Base-by-base conservation (phyloP, 2,113 vertebrate species). In the Thoracochromis brauschi region DNA sequence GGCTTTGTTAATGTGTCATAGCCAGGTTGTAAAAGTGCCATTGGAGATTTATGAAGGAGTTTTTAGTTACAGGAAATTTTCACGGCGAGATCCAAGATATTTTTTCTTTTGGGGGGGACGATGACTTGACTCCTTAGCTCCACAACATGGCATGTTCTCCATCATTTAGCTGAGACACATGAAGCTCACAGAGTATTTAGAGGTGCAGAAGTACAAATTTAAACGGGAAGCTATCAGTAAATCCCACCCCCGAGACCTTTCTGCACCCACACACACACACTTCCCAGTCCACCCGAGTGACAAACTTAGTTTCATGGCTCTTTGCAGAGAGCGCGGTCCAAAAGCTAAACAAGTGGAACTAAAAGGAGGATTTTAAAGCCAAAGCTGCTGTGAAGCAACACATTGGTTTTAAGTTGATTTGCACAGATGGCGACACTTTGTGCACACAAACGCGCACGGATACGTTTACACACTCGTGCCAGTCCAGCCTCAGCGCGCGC, bases 51-150 rank as follows among this genome's bases (percentile, higher is more conserved):
- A 95, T 88, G 90, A 86, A 92, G 93, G 92, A 90, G 89, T 88
- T 93, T 95, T 94, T 91, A 90, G 94, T 96, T 94, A 91, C 94
- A 95, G 95, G 95, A 95, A 95, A 95, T 94, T 93, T 93, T 38
- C 35, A 84, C 40, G 88, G 88, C 11, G 24, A 89, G 87, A 91
- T 93, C 68, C 54, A 88, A 82, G 83, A 58, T n/a, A 88, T 85
- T 91, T 82, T 90, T 80, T 82, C 65, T 81, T 38, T 31, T 17
- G 51, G 35, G 9, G 9, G 47, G 11, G 51, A 4, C 2, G 38
- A 19, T 9, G 58, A 75, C 65, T 65, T 80, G 91, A 90, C 85
- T 95, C 89, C 90, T 3, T 38, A 83, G 84, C 73, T 13, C 35
- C 3, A 42, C 55, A 87, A 92, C 85, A 4, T 85, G 87, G 88